phyloP scores from a whole-genome alignment of 2,797 vertebrate genomes.

The Pipistrellus pygmaeus region DNA sequence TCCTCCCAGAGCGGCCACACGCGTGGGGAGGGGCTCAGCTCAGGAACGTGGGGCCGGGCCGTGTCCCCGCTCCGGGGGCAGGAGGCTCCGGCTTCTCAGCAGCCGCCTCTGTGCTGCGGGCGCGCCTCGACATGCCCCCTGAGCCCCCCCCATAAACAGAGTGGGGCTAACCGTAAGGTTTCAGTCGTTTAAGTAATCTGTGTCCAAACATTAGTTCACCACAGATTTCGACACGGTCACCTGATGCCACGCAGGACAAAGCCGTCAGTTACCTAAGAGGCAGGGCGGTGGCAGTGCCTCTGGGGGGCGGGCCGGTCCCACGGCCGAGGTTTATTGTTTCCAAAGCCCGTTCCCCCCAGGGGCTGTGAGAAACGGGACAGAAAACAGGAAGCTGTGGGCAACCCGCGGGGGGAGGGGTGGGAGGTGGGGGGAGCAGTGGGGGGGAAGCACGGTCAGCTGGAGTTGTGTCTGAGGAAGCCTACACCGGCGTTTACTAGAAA shows the following conservation, averaged over 20 bases:
- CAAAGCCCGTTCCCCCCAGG: background rate
- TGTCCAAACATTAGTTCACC: background rate
- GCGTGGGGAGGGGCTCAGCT: accelerated
- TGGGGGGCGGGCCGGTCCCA: no score
- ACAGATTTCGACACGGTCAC: background rate
- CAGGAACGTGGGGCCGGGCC: accelerated
- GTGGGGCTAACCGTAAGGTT: background rate
- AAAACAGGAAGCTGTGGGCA: background rate
- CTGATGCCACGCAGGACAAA: background rate
- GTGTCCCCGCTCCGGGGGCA: no score
- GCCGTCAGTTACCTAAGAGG: background rate
- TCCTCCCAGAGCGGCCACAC: no score
- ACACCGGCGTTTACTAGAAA: background rate
- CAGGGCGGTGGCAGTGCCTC: no score
- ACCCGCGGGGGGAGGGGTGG: no score
- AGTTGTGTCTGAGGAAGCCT: background rate
- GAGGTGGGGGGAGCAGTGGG: no score
- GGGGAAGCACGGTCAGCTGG: background rate
- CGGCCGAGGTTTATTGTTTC: background rate
- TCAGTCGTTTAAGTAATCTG: background rate
- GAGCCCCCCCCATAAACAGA: background rate
- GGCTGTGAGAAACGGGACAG: background rate
- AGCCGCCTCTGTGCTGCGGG: background rate
- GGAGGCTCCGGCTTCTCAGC: background rate
- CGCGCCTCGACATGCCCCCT: no score